Conservation (phyloP, 2,113 vertebrate species). For the Nyctibius bracteatus region DNA sequence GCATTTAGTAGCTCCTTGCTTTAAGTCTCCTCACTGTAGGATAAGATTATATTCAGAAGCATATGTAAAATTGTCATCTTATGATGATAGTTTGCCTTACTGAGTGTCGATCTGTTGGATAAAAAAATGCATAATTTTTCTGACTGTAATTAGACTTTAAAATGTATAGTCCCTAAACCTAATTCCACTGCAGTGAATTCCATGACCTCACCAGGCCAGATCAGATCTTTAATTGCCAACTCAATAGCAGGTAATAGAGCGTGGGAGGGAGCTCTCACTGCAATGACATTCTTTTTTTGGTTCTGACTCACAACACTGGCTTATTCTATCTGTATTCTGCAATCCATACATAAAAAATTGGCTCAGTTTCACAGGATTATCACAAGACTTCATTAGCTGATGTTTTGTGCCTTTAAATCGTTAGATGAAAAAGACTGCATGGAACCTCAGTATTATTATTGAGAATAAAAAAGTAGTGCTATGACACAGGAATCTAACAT, state of each 20-base stretch:
- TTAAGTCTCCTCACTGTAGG: not conserved
- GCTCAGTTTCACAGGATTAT: not conserved
- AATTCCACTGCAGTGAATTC: not conserved
- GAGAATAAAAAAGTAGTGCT: not conserved
- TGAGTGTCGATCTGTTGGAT: not conserved
- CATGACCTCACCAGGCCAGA: not conserved
- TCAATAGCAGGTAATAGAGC: not conserved
- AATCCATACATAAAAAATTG: not conserved
- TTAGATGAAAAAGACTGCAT: not conserved
- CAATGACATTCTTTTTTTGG: not conserved
- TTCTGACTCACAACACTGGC: not conserved
- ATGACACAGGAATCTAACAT: not conserved
- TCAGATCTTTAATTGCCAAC: not conserved
- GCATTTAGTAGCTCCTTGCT: constrained; percentile 21
- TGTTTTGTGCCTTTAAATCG: not conserved
- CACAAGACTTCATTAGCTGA: not conserved
- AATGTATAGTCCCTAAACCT: not conserved
- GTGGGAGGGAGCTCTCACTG: not conserved
- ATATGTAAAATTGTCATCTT: not conserved
- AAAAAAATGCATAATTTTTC: not conserved
- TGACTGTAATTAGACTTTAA: not conserved
- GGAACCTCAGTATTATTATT: not conserved
- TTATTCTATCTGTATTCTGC: not conserved
- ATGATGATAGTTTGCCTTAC: not conserved
- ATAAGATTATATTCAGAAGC: not conserved